A percentile compares a stretch with the other conserved stretches of the same genome.
Conservation (phyloP, 2,888 invertebrate genomes). For the Aspidiotus destructor region DNA sequence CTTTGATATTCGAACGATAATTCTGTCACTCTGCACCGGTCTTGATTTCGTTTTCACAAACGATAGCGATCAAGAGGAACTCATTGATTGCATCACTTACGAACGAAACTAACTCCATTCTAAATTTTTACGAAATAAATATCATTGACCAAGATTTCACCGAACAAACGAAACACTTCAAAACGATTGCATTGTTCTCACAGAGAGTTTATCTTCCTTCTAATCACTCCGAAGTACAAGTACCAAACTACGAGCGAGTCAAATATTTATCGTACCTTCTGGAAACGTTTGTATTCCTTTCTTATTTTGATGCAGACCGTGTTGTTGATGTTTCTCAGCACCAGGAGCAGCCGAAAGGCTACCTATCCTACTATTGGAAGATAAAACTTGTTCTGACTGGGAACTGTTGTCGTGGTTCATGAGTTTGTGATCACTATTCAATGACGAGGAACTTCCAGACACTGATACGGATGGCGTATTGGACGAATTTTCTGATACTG, state of each 20-base stretch:
- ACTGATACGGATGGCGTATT: constrained; percentile 33
- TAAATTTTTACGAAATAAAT: too few relatives aligned
- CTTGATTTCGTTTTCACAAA: too few relatives aligned
- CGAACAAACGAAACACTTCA: too few relatives aligned
- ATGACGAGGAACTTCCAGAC: constrained; percentile 31
- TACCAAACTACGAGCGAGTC: too few relatives aligned
- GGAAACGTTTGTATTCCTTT: constrained; percentile 90
- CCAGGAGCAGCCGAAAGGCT: constrained; percentile 28
- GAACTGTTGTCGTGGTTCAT: constrained; percentile 26
- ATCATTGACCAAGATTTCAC: too few relatives aligned
- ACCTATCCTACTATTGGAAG: constrained; percentile 31
- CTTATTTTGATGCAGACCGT: constrained; percentile 41
- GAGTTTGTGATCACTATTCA: constrained; percentile 30
- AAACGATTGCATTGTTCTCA: not conserved
- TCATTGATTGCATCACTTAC: too few relatives aligned
- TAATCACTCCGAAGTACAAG: too few relatives aligned
- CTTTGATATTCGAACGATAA: too few relatives aligned
- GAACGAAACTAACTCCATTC: too few relatives aligned
- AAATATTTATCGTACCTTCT: constrained; percentile 55
- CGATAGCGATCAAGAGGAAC: too few relatives aligned
- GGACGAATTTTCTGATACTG: constrained; percentile 33
- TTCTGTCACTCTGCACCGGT: too few relatives aligned
- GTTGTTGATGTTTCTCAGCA: constrained; percentile 31
- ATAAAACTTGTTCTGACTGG: constrained; percentile 30
- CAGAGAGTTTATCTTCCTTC: not conserved